Conservation (phyloP, 2,888 invertebrate genomes). For the Melanostoma scalare region DNA sequence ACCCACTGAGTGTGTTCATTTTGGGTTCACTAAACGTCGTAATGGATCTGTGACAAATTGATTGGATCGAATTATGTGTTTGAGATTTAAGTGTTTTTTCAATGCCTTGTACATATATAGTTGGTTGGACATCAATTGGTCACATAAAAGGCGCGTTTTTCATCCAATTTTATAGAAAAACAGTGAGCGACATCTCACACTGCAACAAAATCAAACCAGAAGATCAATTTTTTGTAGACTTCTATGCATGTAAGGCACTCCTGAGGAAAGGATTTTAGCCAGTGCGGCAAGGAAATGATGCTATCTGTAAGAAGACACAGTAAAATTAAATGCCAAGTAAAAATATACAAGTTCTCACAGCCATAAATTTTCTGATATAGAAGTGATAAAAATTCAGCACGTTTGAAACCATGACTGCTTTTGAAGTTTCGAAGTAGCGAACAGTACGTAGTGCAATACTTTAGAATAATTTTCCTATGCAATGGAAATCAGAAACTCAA, state of each 20-base stretch:
- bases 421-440: neutral
- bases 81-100: slow-evolving; percentile 85
- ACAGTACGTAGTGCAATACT: slow-evolving; percentile 18
- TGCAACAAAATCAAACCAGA: slow-evolving; percentile 89
- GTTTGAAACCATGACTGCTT: slow-evolving; percentile 55
- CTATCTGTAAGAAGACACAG: slow-evolving; percentile 80
- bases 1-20: slow-evolving; percentile 91
- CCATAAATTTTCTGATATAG: slow-evolving; percentile 51
- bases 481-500: too few species aligned
- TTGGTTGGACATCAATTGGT: slow-evolving; percentile 88
- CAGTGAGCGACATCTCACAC: slow-evolving; percentile 88
- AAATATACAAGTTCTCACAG: slow-evolving; percentile 25
- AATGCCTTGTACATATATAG: slow-evolving; percentile 85
- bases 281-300: slow-evolving; percentile 88
- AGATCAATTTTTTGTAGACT: slow-evolving; percentile 86
- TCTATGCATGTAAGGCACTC: slow-evolving; percentile 91
- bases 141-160: slow-evolving; percentile 90
- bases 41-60: slow-evolving; percentile 92
- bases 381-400: slow-evolving; percentile 52
- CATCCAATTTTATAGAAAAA: slow-evolving; percentile 92
- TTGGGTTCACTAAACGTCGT: slow-evolving; percentile 91
- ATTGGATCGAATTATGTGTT: slow-evolving; percentile 87
- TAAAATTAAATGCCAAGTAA: too few species aligned
- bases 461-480: slow-evolving; percentile 48
- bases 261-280: slow-evolving; percentile 88